Percentiles rank a stretch among this genome's conserved stretches.
Conservation (phyloP, 2,113 vertebrate species). For the Toxotes chatareus region DNA sequence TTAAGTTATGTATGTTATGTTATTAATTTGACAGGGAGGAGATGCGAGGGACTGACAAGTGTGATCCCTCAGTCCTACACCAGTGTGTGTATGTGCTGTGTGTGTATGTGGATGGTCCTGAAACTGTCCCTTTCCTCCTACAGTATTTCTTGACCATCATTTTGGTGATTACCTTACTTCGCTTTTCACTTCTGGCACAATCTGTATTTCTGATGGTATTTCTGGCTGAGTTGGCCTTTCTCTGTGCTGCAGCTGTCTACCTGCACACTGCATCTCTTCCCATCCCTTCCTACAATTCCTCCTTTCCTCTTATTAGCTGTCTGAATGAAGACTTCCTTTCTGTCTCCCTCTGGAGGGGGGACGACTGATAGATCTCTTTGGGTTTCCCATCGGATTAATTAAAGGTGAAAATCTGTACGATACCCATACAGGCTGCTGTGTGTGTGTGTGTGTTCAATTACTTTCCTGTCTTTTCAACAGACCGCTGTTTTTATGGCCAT, state of each 20-base stretch:
- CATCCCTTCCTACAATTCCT: slow-evolving; percentile 1
- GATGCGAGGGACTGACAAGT: slow-evolving; percentile 36
- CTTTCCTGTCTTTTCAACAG: no score
- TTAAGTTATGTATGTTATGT: slow-evolving; percentile 8
- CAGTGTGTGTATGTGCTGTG: background rate
- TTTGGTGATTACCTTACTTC: slow-evolving; percentile 29
- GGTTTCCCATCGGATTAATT: slow-evolving; percentile 59
- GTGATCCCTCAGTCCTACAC: slow-evolving; percentile 33
- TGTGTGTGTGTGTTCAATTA: background rate
- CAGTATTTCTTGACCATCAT: slow-evolving; percentile 18
- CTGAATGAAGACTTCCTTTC: slow-evolving; percentile 41
- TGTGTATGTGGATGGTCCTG: background rate
- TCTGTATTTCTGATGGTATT: slow-evolving; percentile 21
- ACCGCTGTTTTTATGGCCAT: background rate
- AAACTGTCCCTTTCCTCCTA: background rate
- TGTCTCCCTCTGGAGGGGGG: slow-evolving; percentile 15
- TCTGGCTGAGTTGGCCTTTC: slow-evolving; percentile 35
- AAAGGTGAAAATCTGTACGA: slow-evolving; percentile 51
- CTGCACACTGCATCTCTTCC: background rate
- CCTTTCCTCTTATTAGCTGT: slow-evolving; percentile 57
- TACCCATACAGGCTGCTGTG: slow-evolving; percentile 2
- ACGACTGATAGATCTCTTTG: slow-evolving; percentile 44
- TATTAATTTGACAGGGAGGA: slow-evolving; percentile 45
- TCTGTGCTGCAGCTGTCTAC: slow-evolving; percentile 29
- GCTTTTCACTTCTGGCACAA: slow-evolving; percentile 27